Evolutionary conservation across 2,113 vertebrate genomes (phyloP), one percentile per base, ranked within the genome.

Genomic region (Megaceryle torquata): DNA sequence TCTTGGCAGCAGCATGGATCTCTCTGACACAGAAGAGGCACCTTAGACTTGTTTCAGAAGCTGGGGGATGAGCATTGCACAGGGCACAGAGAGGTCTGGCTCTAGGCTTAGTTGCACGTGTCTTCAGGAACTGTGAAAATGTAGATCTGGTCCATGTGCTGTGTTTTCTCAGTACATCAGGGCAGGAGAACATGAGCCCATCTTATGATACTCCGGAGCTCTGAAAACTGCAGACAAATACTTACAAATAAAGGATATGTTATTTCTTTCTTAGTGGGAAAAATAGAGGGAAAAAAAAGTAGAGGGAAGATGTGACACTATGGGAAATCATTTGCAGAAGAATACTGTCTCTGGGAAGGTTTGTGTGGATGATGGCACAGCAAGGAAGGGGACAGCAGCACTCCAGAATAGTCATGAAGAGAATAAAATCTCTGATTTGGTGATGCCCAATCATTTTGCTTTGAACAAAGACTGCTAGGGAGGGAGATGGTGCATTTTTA

Each of bases 391-490:
- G 41, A 71, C 46, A 84, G 77, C 69, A 84, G 54, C 22, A n/a
- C 68, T 81, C 44, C 81, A 64, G 60, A 82, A 67, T 9, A 67
- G 51, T 78, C 33, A 57, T 78, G 67, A 86, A 63, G 51, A 79
- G 77, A 89, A 94, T 60, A 46, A 79, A 91, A 39, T 51, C 64
- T 84, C 77, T 92, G 89, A 88, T 92, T 94, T 87, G 48, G 69
- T 92, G 81, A 78, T 89, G 28, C 48, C 43, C 37, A 63, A 37
- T 20, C 61, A 64, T 9, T 94, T 82, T 11, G 25, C 31, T 75
- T 65, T 78, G 60, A 95, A 81, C 10, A 70, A 86, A 86, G 91
- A 53, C 74, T 54, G 35, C 60, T 37, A 51, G 80, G 75, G 76
- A 92, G 82, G 64, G 72, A 96, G 44, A 57, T 7, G 89, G 41